phyloP scores from a whole-genome alignment of 2,113 vertebrate species.

The Uria lomvia region DNA sequence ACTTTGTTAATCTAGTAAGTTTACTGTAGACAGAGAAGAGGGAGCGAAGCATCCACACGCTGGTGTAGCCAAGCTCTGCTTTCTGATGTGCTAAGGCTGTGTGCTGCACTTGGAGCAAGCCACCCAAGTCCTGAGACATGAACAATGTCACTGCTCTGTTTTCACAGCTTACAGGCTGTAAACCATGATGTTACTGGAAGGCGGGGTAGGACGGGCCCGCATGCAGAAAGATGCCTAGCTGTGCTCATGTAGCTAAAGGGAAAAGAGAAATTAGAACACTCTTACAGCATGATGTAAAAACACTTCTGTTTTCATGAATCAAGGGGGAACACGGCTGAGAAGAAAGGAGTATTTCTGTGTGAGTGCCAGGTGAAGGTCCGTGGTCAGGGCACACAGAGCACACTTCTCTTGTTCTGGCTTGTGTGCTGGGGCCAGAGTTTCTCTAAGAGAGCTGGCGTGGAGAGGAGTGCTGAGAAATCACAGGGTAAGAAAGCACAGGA shows the following conservation, averaged over 20 bases:
- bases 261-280: neutral
- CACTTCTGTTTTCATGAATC: rapidly evolving
- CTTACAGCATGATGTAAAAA: neutral
- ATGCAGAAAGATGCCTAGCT: neutral
- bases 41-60: too few species aligned
- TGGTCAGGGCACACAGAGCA: neutral
- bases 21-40: neutral
- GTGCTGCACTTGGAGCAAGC: neutral
- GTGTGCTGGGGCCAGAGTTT: neutral
- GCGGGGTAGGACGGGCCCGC: too few species aligned
- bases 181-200: neutral
- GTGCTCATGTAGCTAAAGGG: neutral
- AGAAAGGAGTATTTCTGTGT: neutral
- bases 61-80: neutral
- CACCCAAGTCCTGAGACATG: neutral
- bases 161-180: neutral
- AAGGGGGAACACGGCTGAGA: neutral
- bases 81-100: neutral
- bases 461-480: neutral
- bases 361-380: rapidly evolving
- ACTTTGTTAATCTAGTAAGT: neutral
- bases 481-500: neutral
- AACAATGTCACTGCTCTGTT: neutral
- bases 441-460: neutral
- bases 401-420: neutral